Evolutionary conservation across 2,888 invertebrate species (phyloP), one percentile per base, ranked within the genome.

Genomic region (Calliphora vomitoria): DNA sequence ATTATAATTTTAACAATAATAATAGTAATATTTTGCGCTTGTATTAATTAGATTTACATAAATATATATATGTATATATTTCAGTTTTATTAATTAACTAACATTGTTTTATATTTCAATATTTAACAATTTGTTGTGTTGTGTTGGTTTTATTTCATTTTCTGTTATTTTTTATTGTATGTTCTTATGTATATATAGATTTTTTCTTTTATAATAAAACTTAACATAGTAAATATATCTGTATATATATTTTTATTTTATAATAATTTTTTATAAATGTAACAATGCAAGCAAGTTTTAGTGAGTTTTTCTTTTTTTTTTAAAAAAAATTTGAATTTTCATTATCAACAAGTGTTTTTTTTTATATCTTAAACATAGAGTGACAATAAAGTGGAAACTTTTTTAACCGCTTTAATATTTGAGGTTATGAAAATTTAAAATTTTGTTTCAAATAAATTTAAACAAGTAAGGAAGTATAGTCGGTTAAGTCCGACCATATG

Each of bases 231-330:
- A 85, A 68, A 82, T 75, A 69, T 69, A 78, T 79, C 58, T 74
- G 69, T 80, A 74, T 74, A 15, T 79, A 79, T 58, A 18, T 78
- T 38, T 41, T 31, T 47, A 31, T 31, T 15, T 74, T 25, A 35
- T 35, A 35, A 35, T 35, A 6, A 0, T 35, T 66, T 50, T 68
- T 41, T 74, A 81, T 82, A 80, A 76, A 85, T 86, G 66, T 87
- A 87, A 88, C 86, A 80, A 88, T 82, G 87, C 89, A 85, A 76
- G 87, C 87, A 85, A 64, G 74, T 80, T 85, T 80, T 80, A 78
- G 76, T 78, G 85, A 75, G 20, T 81, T 62, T 79, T 72, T 58
- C 50, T 50, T 53, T 35, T 53, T 58, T 74, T 60, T 84, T 76
- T 81, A 53, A 8, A 6, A 18, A 53, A 8, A 6, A 18, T 25